Conservation (phyloP, 2,113 vertebrate genomes). For the Triplophysa tibetana region DNA sequence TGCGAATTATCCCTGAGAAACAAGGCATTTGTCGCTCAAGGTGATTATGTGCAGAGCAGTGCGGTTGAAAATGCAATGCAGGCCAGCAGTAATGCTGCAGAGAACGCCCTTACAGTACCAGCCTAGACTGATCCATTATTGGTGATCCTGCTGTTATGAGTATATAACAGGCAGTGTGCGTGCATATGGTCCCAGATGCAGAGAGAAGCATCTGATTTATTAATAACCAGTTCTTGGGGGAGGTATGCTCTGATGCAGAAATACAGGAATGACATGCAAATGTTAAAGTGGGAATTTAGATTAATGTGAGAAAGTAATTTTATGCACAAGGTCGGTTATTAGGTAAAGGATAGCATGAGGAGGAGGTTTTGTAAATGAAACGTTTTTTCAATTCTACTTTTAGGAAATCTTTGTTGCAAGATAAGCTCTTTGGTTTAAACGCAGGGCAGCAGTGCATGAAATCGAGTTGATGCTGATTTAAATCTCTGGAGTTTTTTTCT, state of each 20-base stretch:
- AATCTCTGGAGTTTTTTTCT: slow-evolving; percentile 22
- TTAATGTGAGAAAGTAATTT: too few relatives aligned
- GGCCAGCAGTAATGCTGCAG: slow-evolving; percentile 67
- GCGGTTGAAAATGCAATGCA: slow-evolving; percentile 62
- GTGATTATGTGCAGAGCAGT: slow-evolving; percentile 54
- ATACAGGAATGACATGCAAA: not conserved
- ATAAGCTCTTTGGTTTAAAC: slow-evolving; percentile 19
- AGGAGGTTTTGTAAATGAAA: not conserved
- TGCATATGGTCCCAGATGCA: not conserved
- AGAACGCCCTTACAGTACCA: slow-evolving; percentile 52
- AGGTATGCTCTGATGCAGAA: not conserved
- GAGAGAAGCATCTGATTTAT: slow-evolving; percentile 38
- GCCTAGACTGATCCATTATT: slow-evolving; percentile 17
- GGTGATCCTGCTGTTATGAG: slow-evolving; percentile 25
- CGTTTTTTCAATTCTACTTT: not conserved
- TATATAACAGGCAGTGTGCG: slow-evolving; percentile 7
- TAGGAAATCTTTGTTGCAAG: not conserved
- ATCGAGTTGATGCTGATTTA: slow-evolving; percentile 43
- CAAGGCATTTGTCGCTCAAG: slow-evolving; percentile 33
- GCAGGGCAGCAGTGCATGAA: slow-evolving; percentile 11
- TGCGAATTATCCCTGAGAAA: slow-evolving; percentile 39
- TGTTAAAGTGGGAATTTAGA: not conserved
- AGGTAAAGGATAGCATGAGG: not conserved
- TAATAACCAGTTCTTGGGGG: slow-evolving; percentile 1
- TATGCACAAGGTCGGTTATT: not conserved